A percentile compares a stretch with the other conserved stretches of the same genome.
Conservation (phyloP, 2,797 vertebrate genomes). For the Calcarius lapponicus region DNA sequence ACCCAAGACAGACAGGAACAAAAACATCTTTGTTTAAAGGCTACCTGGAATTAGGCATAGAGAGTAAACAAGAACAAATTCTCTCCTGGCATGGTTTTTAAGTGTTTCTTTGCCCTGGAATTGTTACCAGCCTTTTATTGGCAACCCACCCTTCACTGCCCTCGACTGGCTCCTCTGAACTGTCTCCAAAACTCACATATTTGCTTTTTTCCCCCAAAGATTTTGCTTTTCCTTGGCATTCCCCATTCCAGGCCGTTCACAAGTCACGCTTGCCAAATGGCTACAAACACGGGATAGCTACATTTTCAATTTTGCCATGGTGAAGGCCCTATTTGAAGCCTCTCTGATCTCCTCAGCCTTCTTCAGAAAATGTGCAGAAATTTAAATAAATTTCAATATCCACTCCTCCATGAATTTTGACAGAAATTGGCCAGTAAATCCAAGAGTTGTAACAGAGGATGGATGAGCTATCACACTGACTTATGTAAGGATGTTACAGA, state of each 20-base stretch:
- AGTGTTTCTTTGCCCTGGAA: neutral
- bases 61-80: neutral
- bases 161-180: neutral
- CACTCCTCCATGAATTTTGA: neutral
- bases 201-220: neutral
- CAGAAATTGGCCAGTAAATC: neutral
- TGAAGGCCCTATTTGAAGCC: neutral
- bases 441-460: neutral
- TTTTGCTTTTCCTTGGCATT: slow-evolving; percentile 44
- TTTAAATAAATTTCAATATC: neutral
- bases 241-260: neutral
- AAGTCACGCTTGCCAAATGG: neutral
- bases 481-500: neutral
- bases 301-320: neutral
- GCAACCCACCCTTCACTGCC: neutral
- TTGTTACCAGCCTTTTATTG: neutral
- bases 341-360: neutral
- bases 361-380: neutral
- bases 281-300: neutral
- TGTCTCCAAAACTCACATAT: neutral
- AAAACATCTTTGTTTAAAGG: neutral
- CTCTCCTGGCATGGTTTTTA: neutral
- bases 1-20: neutral
- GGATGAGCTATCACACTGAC: neutral
- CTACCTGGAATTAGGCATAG: neutral